Percentiles rank a stretch among this genome's conserved stretches.
These are phyloP conservation scores for Subacronicta megacephala DNA, from an alignment of 2,888 invertebrate genomes.

Conservation along the genomic window DNA sequence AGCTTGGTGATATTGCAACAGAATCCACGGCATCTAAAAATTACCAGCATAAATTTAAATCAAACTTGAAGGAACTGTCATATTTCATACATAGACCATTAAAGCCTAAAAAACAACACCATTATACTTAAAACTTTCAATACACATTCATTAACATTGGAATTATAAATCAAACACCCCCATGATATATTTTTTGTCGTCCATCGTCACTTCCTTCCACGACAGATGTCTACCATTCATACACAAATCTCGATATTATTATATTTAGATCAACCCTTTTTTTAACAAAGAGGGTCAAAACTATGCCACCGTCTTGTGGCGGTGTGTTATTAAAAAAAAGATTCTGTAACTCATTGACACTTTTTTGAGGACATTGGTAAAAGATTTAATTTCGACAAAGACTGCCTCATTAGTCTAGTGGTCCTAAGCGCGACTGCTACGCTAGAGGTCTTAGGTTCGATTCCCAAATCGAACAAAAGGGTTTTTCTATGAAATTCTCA, in stretches of 20 bases:
- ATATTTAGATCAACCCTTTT: conserved; percentile 81
- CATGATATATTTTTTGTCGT: conserved; percentile 61
- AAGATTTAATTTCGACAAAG: too few species aligned
- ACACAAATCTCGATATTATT: conserved; percentile 80
- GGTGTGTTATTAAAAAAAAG: conserved; percentile 12
- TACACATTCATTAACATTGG: conserved; percentile 40
- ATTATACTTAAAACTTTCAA: conserved; percentile 4
- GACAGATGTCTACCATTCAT: conserved; percentile 79
- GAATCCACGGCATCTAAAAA: too few species aligned
- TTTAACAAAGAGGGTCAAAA: conserved; percentile 52
- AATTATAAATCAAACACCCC: conserved; percentile 69
- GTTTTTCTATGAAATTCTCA: too few species aligned
- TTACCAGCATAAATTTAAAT: too few species aligned
- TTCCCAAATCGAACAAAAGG: too few species aligned
- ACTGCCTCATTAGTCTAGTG: too few species aligned
- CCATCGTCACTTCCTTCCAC: conserved; percentile 78
- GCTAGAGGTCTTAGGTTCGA: too few species aligned
- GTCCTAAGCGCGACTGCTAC: too few species aligned
- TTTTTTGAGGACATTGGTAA: too few species aligned
- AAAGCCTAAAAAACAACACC: conserved; percentile 4
- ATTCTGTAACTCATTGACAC: background rate
- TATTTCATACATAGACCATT: background rate
- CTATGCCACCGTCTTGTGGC: conserved; percentile 51
- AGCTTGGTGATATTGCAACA: too few species aligned
- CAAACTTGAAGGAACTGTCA: too few species aligned